Conservation (phyloP, 1,140 invertebrate genomes). For the Ylistrum balloti region DNA sequence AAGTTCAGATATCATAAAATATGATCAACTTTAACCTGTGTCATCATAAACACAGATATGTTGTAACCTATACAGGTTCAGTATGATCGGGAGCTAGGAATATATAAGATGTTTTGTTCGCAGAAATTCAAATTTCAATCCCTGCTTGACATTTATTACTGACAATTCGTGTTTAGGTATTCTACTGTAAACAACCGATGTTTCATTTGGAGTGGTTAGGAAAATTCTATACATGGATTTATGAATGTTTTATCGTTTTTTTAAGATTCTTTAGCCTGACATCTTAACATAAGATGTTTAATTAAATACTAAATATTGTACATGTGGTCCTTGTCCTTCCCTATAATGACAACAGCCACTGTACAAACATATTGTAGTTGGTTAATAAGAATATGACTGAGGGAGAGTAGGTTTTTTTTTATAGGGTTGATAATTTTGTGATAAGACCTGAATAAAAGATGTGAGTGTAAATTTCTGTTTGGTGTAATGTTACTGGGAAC, state of each 20-base stretch:
- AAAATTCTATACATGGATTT: too few species aligned
- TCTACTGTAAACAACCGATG: neutral
- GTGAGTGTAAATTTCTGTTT: constrained; percentile 24
- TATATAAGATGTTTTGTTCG: neutral
- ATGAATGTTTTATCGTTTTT: too few species aligned
- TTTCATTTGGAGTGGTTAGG: too few species aligned
- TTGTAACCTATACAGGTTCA: neutral
- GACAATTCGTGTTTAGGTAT: neutral
- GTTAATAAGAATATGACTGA: too few species aligned
- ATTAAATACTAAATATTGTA: too few species aligned
- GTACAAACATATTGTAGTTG: too few species aligned
- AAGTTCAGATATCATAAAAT: neutral
- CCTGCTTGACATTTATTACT: neutral
- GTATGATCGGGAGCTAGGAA: neutral
- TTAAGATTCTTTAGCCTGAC: too few species aligned
- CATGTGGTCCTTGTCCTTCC: too few species aligned
- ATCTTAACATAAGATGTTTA: too few species aligned
- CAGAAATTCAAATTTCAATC: neutral
- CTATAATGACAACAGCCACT: too few species aligned
- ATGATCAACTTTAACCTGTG: neutral
- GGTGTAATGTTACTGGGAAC: neutral
- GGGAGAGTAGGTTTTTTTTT: neutral
- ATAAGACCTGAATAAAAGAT: neutral
- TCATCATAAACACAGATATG: neutral
- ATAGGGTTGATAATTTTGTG: neutral